Evolutionary conservation across 2,888 invertebrate species (phyloP).

Genomic region (Cheilosia urbana): DNA sequence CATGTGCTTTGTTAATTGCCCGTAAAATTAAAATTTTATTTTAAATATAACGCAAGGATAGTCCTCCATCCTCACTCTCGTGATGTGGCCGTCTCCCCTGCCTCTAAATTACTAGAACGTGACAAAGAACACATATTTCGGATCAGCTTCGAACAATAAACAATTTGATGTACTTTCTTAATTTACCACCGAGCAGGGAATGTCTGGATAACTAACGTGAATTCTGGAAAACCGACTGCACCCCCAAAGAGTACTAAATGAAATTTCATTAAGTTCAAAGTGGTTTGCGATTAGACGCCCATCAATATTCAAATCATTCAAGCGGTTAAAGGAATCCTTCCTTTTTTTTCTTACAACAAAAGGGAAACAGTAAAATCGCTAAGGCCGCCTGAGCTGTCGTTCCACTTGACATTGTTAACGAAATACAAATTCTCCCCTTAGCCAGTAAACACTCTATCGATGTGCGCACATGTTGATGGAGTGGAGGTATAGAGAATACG

Average conservation of each 20-base stretch:
- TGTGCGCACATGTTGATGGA: slow-evolving; percentile 55
- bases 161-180: slow-evolving; percentile 9
- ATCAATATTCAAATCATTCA: slow-evolving; percentile 69
- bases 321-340: slow-evolving; percentile 45
- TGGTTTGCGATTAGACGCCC: slow-evolving; percentile 50
- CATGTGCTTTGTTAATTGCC: slow-evolving; percentile 17
- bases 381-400: slow-evolving; percentile 18
- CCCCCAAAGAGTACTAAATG: slow-evolving; percentile 23
- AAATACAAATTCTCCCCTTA: slow-evolving; percentile 29
- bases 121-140: slow-evolving; percentile 54
- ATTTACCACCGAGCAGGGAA: slow-evolving; percentile 26
- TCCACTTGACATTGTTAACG: slow-evolving; percentile 61
- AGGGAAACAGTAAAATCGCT: slow-evolving; percentile 40
- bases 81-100: slow-evolving; percentile 24
- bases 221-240: neutral
- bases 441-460: slow-evolving; percentile 65
- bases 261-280: slow-evolving; percentile 61
- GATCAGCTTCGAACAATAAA: slow-evolving; percentile 48
- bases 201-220: neutral
- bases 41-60: neutral
- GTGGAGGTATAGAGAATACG: slow-evolving; percentile 34
- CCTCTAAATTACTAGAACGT: slow-evolving; percentile 62
- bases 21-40: slow-evolving; percentile 18
- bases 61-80: neutral
- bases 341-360: slow-evolving; percentile 28